Evolutionary conservation across 2,888 invertebrate species (phyloP).

Genomic region (Melanargia galathea): DNA sequence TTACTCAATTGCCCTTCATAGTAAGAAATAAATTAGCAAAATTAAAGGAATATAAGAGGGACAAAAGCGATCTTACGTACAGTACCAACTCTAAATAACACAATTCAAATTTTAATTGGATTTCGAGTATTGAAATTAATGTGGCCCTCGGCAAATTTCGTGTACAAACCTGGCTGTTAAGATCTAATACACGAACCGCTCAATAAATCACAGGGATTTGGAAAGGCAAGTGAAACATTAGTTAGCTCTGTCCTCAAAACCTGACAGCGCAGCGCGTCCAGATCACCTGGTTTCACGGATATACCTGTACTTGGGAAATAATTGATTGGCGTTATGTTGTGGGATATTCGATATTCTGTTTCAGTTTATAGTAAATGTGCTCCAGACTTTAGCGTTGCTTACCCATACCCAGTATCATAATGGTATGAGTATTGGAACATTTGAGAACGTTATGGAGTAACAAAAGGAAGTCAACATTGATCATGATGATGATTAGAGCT

Average conservation of each 20-base stretch:
- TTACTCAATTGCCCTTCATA: too few relatives aligned
- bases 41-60: too few relatives aligned
- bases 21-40: too few relatives aligned
- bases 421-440: not conserved
- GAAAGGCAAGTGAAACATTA: conserved; percentile 38
- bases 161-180: conserved; percentile 25
- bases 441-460: not conserved
- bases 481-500: too few relatives aligned
- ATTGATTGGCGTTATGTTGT: conserved; percentile 36
- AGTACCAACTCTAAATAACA: conserved; percentile 12
- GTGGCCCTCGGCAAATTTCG: conserved; percentile 27
- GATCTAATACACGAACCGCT: conserved; percentile 20
- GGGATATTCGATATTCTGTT: conserved; percentile 33
- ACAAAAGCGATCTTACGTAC: conserved; percentile 1
- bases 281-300: conserved; percentile 33
- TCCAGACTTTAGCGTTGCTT: not conserved
- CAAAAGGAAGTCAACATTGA: not conserved
- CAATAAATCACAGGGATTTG: conserved; percentile 38
- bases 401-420: not conserved
- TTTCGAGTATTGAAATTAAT: conserved; percentile 22
- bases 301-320: conserved; percentile 29
- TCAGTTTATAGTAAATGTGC: conserved; percentile 29
- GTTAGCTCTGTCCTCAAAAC: conserved; percentile 36
- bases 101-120: conserved; percentile 32
- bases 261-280: conserved; percentile 31